Evolutionary conservation across 2,113 vertebrate genomes (phyloP).

Genomic region (Pseudorhombus dupliciocellatus): DNA sequence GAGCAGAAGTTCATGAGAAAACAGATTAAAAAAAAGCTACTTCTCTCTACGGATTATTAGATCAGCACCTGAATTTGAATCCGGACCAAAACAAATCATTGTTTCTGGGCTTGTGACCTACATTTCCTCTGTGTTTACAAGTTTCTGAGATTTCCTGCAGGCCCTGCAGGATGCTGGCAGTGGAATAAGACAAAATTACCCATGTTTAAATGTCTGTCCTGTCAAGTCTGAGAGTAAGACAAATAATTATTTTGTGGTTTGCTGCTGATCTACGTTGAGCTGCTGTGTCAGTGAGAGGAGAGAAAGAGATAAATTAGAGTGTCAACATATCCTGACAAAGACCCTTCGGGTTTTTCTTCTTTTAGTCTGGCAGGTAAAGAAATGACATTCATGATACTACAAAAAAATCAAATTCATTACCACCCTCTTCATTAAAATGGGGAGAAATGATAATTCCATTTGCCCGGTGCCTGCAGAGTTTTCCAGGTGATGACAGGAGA

Average conservation of each 20-base stretch:
- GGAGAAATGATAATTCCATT: slow-evolving; percentile 69
- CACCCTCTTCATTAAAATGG: slow-evolving; percentile 56
- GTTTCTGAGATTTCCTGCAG: background rate
- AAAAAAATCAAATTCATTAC: slow-evolving; percentile 38
- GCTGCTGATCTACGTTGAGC: slow-evolving; percentile 11
- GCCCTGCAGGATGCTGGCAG: background rate
- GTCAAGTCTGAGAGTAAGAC: slow-evolving; percentile 15
- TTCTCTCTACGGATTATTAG: background rate
- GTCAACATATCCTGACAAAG: slow-evolving; percentile 2
- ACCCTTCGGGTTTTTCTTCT: slow-evolving; percentile 1
- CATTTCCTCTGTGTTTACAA: background rate
- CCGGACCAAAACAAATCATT: slow-evolving; percentile 9
- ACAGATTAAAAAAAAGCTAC: background rate
- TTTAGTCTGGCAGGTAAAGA: slow-evolving; percentile 21
- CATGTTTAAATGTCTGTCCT: slow-evolving; percentile 25
- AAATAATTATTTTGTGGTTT: slow-evolving; percentile 30
- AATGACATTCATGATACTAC: slow-evolving; percentile 4
- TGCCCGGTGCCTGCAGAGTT: slow-evolving; percentile 54
- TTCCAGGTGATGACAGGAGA: slow-evolving; percentile 24
- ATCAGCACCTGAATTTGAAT: slow-evolving; percentile 10
- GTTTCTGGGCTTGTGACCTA: slow-evolving; percentile 13
- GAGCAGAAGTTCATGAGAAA: slow-evolving; percentile 17
- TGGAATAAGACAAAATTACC: slow-evolving; percentile 1
- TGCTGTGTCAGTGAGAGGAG: slow-evolving; percentile 12
- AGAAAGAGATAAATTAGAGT: slow-evolving; percentile 26